Evolutionary conservation across 2,113 vertebrate genomes (phyloP).

Genomic region (Eolophus roseicapilla): DNA sequence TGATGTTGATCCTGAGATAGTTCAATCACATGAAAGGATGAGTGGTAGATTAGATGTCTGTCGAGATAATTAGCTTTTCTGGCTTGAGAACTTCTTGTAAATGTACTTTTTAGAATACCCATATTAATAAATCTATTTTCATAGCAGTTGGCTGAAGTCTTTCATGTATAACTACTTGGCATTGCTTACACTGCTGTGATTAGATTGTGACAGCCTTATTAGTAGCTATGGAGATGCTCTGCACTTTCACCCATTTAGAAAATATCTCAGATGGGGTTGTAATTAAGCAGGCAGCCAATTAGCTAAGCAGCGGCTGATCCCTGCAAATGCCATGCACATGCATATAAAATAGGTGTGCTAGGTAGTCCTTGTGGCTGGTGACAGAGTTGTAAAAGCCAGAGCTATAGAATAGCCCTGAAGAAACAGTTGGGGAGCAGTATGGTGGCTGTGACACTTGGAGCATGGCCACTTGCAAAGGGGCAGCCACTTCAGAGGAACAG

Average conservation of each 20-base stretch:
- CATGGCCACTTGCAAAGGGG: neutral
- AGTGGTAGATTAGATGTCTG: neutral
- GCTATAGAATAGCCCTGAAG: neutral
- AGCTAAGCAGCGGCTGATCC: neutral
- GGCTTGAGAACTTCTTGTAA: neutral
- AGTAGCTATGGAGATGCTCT: neutral
- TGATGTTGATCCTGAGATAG: neutral
- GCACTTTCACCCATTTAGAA: neutral
- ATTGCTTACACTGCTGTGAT: neutral
- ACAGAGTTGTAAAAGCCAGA: neutral
- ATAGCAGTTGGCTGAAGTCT: neutral
- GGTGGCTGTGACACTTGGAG: neutral
- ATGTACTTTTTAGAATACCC: neutral
- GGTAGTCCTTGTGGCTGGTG: neutral
- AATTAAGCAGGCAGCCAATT: neutral
- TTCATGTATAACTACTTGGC: rapidly evolving
- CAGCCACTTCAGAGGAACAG: neutral
- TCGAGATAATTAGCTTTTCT: neutral
- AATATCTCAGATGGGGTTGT: neutral
- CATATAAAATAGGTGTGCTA: neutral
- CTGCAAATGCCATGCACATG: neutral
- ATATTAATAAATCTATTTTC: neutral
- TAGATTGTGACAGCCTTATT: neutral
- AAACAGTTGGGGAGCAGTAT: neutral
- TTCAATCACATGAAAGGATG: neutral